A percentile compares a stretch with the other conserved stretches of the same genome.
Conservation (phyloP, 53 echinoderm and acorn worm species). For the Patiria pectinifera region DNA sequence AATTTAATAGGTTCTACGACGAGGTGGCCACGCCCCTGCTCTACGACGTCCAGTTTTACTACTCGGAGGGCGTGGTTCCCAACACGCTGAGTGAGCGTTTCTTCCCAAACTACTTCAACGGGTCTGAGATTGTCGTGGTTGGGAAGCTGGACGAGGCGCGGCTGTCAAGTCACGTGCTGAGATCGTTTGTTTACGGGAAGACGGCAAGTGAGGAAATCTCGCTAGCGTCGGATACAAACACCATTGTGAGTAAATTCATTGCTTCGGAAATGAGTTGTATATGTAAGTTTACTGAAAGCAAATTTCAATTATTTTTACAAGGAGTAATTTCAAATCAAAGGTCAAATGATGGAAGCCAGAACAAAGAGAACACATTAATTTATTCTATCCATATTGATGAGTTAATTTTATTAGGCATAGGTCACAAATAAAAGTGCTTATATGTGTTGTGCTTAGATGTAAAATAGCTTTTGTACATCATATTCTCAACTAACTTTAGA, state of each 20-base stretch:
- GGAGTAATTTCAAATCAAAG: too few relatives aligned
- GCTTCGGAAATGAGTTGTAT: neutral
- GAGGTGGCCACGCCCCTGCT: conserved; percentile 94
- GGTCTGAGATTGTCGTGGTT: conserved; percentile 92
- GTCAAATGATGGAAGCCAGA: too few relatives aligned
- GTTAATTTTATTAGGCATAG: too few relatives aligned
- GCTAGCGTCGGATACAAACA: conserved; percentile 63
- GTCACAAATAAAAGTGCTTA: too few relatives aligned
- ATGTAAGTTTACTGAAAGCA: too few relatives aligned
- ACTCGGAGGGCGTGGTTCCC: conserved; percentile 76
- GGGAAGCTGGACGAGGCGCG: conserved; percentile 78
- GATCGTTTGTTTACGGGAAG: conserved; percentile 79
- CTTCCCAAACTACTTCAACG: conserved; percentile 94
- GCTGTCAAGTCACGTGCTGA: conserved; percentile 62
- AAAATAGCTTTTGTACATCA: too few relatives aligned
- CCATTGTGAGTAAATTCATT: conserved; percentile 30
- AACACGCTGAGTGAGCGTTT: conserved; percentile 77
- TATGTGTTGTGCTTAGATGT: too few relatives aligned
- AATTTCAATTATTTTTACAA: neutral
- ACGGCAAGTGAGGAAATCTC: conserved; percentile 79
- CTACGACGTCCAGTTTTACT: conserved; percentile 82
- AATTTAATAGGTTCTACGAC: conserved; percentile 79
- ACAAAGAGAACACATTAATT: too few relatives aligned
- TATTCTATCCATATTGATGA: too few relatives aligned
- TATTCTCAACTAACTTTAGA: too few relatives aligned